Base-by-base conservation (phyloP, 2,797 vertebrate species). In the Acrocephalus scirpaceus region DNA sequence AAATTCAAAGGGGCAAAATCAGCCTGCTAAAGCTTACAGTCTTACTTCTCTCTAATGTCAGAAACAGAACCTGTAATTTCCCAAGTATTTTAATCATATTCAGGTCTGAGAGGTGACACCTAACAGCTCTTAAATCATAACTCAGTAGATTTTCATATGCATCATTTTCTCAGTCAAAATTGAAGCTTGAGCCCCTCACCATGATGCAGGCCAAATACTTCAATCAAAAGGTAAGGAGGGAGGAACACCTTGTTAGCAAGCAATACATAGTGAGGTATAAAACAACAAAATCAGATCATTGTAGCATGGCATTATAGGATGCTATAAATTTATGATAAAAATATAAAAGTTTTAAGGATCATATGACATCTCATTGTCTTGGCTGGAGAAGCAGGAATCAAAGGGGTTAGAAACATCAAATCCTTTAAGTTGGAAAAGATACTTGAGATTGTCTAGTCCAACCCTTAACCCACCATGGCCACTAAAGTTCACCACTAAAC, bases 351-450 rank as follows among this genome's bases (percentile, higher is more conserved):
- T 73, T 42, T 66, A 50, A 82, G 15, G 7, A 44, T 65, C 21
- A 54, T n/a, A n/a, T 44, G 3, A 56, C 8, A 78, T 45, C 16
- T 70, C 14, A 67, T 74, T 36, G 9, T 91, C 9, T 85, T 82
- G 13, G 3, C 7, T 36, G 17, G 16, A 53, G 9, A 76, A 89
- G n/a, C 62, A 5, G 6, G 36, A 95, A 38, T 22, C 16, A 13
- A 81, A 66, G 8, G 16, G 18, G 5, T 36, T 64, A 45, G 36
- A 64, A 76, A 83, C 9, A 21, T 44, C 29, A 27, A 29, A 38
- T 38, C 0, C 0, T 50, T 62, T 57, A n/a, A 16, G 2, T 4
- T 44, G 11, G 27, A 50, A 56, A 69, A 44, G 9, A 23, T 3
- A 11, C 29, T 82, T 56, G 21, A 20, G 42, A 25, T 61, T 7